phyloP scores from a whole-genome alignment of 2,888 invertebrate genomes.

The Polyploca ridens region DNA sequence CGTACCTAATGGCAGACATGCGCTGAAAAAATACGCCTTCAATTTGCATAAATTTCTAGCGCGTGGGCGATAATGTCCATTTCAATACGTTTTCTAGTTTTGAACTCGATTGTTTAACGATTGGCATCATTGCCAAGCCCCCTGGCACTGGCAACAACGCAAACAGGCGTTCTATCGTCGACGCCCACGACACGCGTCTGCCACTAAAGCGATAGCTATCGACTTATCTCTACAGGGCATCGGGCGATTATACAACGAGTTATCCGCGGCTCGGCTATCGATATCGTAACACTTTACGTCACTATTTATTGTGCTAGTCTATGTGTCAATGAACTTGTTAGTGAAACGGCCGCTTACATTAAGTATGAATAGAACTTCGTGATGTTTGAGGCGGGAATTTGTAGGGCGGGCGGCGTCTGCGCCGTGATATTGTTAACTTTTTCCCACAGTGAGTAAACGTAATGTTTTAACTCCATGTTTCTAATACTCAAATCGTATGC shows the following conservation, averaged over 20 bases:
- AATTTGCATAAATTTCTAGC: constrained; percentile 10
- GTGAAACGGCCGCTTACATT: constrained; percentile 24
- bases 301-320: constrained; percentile 35
- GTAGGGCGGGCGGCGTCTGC: constrained; percentile 5
- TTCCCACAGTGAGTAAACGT: background rate
- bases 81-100: constrained; percentile 20
- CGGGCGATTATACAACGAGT: constrained; percentile 62
- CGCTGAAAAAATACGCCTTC: constrained; percentile 6
- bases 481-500: too few relatives aligned
- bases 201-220: constrained; percentile 40
- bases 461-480: background rate
- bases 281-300: constrained; percentile 58
- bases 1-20: constrained; percentile 12
- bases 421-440: background rate
- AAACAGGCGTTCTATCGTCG: constrained; percentile 29
- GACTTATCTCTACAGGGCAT: constrained; percentile 54
- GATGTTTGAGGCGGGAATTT: constrained; percentile 8
- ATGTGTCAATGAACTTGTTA: constrained; percentile 47
- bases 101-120: constrained; percentile 26
- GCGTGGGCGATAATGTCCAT: constrained; percentile 12
- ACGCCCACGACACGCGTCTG: constrained; percentile 58
- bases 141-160: constrained; percentile 15
- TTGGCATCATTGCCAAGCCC: constrained; percentile 21
- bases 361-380: constrained; percentile 11
- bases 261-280: constrained; percentile 48